Evolutionary conservation across 2,888 invertebrate genomes (phyloP), one percentile per base, ranked within the genome.

Genomic region (Cantharis rufa): DNA sequence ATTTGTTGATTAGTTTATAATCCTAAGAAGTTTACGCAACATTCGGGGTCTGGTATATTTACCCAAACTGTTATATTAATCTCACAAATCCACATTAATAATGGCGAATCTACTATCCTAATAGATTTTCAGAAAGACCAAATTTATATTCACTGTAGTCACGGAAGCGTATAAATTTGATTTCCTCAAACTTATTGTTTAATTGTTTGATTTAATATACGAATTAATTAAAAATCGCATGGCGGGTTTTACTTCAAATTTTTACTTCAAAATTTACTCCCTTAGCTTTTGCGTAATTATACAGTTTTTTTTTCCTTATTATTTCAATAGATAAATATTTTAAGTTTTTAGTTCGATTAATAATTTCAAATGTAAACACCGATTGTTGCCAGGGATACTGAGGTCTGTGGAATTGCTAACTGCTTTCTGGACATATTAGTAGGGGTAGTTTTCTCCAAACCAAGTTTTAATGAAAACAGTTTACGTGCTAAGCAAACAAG

Each of bases 1-100:
- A 72, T 70, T 76, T 68, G 76, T 70, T 68, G 76, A 76, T 76
- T 76, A 73, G 76, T 72, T 72, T 73, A 72, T 76, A 76, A 76
- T 76, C 73, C 70, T 76, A 70, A 69, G 68, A 73, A 75, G 71
- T 75, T 66, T 75, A 68, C 75, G 32, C 71, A 76, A 76, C 71
- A 71, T 72, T 76, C 71, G 62, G 69, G 71, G 75, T 62, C 68
- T 61, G 15, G 62, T 64, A 27, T 75, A 66, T 75, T 76, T 76
- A 76, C 75, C 71, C 72, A 69, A 72, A 48, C 70, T 28, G 64
- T 75, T 75, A 66, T 70, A 66, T 72, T 76, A 76, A 76, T 76
- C 61, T 76, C 73, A 48, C 66, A 68, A 73, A 73, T 73, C 69
- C 73, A 73, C 69, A 73, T 73, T 73, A 73, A 73, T 69, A 69